phyloP scores from a whole-genome alignment of 2,888 invertebrate species.

The Drosophila colorata region DNA sequence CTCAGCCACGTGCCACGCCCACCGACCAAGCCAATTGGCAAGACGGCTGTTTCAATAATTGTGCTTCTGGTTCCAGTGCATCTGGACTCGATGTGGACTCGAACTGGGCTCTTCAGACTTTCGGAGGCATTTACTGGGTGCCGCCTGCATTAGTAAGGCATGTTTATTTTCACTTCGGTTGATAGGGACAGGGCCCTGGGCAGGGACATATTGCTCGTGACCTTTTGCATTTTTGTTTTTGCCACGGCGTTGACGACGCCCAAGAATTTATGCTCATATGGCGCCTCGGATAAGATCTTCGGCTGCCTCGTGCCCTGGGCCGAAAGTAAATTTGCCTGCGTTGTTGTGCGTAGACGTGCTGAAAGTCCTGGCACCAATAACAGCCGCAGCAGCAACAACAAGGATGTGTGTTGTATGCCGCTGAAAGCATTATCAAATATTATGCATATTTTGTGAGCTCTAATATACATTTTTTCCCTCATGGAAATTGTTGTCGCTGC shows the following conservation, averaged over 20 bases:
- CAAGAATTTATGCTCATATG: conserved; percentile 77
- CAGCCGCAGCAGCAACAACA: conserved; percentile 40
- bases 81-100: conserved; percentile 33
- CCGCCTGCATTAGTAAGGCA: conserved; percentile 24
- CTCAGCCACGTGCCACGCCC: conserved; percentile 51
- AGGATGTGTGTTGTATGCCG: conserved; percentile 60
- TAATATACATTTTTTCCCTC: conserved; percentile 61
- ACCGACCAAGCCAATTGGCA: conserved; percentile 45
- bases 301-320: conserved; percentile 50
- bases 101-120: too few relatives aligned
- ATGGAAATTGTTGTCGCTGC: conserved; percentile 50
- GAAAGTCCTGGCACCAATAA: conserved; percentile 52
- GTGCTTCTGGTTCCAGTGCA: conserved; percentile 34
- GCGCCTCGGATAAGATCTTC: conserved; percentile 75
- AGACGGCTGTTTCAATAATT: conserved; percentile 51
- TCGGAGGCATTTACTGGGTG: conserved; percentile 8
- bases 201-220: conserved; percentile 61
- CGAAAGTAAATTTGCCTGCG: conserved; percentile 51
- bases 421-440: conserved; percentile 81
- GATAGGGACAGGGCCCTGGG: conserved; percentile 11
- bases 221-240: conserved; percentile 55
- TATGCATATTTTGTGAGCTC: conserved; percentile 76
- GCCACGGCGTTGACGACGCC: conserved; percentile 30
- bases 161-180: conserved; percentile 30
- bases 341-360: conserved; percentile 62